A percentile compares a stretch with the other conserved stretches of the same genome.
Conservation (phyloP, 2,113 vertebrate genomes). For the Phaetusa simplex region DNA sequence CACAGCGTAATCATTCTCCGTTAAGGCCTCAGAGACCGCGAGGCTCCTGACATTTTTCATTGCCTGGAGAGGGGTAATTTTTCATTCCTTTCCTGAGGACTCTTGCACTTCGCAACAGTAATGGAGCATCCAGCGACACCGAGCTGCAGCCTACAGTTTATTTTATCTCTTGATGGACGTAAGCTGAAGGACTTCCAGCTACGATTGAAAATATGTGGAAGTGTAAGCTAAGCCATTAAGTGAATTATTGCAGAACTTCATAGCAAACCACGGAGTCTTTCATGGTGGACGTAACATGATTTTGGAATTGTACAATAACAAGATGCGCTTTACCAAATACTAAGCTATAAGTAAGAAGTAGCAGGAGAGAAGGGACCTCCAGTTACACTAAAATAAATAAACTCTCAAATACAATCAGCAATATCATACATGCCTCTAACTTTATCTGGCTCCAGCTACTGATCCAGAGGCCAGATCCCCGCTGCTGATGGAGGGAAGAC, state of each 20-base stretch:
- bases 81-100: conserved; percentile 45
- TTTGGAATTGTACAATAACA: neutral
- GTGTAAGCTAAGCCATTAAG: neutral
- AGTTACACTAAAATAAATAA: neutral
- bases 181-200: neutral
- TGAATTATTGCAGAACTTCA: neutral
- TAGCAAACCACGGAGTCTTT: neutral
- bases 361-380: neutral
- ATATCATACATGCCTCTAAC: neutral
- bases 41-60: conserved; percentile 31
- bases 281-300: neutral
- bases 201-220: neutral
- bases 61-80: conserved; percentile 42
- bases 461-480: neutral
- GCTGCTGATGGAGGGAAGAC: neutral
- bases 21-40: neutral
- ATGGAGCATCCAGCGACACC: neutral
- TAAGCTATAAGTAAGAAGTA: neutral
- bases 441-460: neutral
- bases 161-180: neutral
- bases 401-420: neutral
- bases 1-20: neutral
- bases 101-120: neutral
- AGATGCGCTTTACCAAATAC: neutral
- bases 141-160: neutral